Conservation (phyloP, 2,888 invertebrate species). For the Drepana falcataria region DNA sequence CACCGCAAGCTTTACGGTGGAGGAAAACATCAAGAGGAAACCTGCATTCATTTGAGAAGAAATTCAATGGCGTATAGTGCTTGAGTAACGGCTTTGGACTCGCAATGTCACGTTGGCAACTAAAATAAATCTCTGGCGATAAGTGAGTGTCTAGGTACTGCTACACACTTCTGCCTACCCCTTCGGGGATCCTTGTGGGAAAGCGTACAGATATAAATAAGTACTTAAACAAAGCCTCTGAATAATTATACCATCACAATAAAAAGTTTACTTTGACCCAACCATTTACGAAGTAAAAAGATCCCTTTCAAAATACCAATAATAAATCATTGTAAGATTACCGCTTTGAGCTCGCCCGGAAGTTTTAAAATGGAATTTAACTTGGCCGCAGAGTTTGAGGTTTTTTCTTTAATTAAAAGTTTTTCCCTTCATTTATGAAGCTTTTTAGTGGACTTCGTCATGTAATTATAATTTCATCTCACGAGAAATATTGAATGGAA, state of each 20-base stretch:
- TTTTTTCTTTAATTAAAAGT: slow-evolving; percentile 42
- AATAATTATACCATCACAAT: no score
- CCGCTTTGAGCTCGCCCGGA: slow-evolving; percentile 28
- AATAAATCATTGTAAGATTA: slow-evolving; percentile 41
- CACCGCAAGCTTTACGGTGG: no score
- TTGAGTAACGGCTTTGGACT: no score
- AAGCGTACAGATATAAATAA: no score
- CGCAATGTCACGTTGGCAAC: no score
- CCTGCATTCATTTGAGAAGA: no score
- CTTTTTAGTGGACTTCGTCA: slow-evolving; percentile 14
- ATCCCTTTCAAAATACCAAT: slow-evolving; percentile 21
- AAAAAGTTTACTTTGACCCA: background rate
- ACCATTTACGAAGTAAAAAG: background rate
- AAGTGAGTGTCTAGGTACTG: no score
- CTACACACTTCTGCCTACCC: no score
- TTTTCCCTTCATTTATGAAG: slow-evolving; percentile 22
- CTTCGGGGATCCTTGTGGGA: no score
- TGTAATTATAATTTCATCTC: slow-evolving; percentile 1
- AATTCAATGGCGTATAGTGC: no score
- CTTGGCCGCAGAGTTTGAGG: slow-evolving; percentile 31
- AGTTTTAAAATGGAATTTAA: slow-evolving; percentile 44
- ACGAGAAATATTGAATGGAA: background rate
- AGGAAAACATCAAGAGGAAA: no score
- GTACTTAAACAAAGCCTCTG: background rate
- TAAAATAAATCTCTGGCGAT: no score